Base-by-base conservation (phyloP, 2,113 vertebrate genomes). In the Galemys pyrenaicus region DNA sequence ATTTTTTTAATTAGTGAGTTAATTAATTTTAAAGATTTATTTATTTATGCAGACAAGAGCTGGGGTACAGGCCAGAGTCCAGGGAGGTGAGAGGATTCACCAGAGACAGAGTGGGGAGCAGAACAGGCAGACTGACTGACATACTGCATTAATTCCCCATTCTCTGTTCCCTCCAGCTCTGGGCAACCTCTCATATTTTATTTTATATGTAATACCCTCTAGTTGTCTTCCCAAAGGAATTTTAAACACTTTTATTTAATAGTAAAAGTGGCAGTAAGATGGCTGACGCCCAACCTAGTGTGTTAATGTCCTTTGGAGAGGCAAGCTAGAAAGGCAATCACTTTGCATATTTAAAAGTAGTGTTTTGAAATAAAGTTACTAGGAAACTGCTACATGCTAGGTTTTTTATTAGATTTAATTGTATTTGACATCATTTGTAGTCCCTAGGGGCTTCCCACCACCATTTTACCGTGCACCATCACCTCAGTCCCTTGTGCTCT, bases 131-230 rank as follows among this genome's bases (percentile, higher is more conserved):
- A 44, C 9, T 9, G 5, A 44, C 44, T 44, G 44, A n/a, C n/a
- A n/a, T n/a, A n/a, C n/a, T n/a, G n/a, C 60, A 30, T 30, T 28
- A 39, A 64, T 35, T 62, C 28, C 12, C n/a, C 3, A 51, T 60
- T 17, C 16, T 1, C 15, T 65, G 15, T 64, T 78, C 11, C 54
- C 11, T 78, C 22, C 26, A 56, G 56, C 16, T 92, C 15, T 30
- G 1, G 15, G 19, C 62, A 83, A 64, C 78, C 15, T 44, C 26
- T 44, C 13, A 37, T 49, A 44, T 62, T 71, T 35, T 98, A 96
- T 98, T 80, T 99, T 99, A 98, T 98, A 99, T 98, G 98, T 97
- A 98, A 97, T 97, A 97, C 56, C 62, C 46, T 93, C 98, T 98
- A 98, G 97, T 96, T 98, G 96, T 97, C 95, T 98, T 96, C 98